These are phyloP conservation scores for Myiopsitta monachus DNA, from an alignment of 2,113 vertebrate genomes.

Conservation along the genomic window DNA sequence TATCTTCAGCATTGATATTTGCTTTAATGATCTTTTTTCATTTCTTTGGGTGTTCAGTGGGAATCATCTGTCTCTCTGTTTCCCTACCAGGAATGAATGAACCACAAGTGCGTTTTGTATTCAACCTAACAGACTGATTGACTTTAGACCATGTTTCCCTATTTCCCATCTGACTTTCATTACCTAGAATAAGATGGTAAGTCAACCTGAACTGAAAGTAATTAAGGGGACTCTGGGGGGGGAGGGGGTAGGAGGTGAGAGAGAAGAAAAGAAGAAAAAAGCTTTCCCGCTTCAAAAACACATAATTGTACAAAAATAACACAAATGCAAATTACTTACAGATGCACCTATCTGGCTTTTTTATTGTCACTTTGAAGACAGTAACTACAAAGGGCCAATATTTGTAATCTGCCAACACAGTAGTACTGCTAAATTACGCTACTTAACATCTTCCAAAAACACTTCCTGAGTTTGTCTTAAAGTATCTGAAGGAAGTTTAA, in stretches of 20 bases:
- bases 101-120: conserved; percentile 4
- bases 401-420: conserved; percentile 8
- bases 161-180: conserved; percentile 55
- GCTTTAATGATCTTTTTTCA: conserved; percentile 39
- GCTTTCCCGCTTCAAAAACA: conserved; percentile 5
- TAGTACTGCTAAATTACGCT: background rate
- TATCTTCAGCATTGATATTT: conserved; percentile 1
- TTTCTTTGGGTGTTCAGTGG: conserved; percentile 9
- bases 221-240: conserved; percentile 29
- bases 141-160: conserved; percentile 30
- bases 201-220: conserved; percentile 58
- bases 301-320: conserved; percentile 35
- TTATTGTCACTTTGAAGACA: conserved; percentile 11
- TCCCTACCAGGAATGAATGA: conserved; percentile 19
- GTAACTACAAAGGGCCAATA: conserved; percentile 33
- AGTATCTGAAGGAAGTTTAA: background rate
- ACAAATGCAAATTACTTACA: conserved; percentile 21
- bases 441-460: conserved; percentile 35
- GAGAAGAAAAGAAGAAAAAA: background rate
- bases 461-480: background rate
- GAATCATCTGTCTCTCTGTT: conserved; percentile 16
- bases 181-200: conserved; percentile 48
- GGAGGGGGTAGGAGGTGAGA: background rate
- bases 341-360: background rate
- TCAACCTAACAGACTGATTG: background rate